Evolutionary conservation across 2,888 invertebrate genomes (phyloP), one percentile per base, ranked within the genome.

Genomic region (Lysandra bellargus): DNA sequence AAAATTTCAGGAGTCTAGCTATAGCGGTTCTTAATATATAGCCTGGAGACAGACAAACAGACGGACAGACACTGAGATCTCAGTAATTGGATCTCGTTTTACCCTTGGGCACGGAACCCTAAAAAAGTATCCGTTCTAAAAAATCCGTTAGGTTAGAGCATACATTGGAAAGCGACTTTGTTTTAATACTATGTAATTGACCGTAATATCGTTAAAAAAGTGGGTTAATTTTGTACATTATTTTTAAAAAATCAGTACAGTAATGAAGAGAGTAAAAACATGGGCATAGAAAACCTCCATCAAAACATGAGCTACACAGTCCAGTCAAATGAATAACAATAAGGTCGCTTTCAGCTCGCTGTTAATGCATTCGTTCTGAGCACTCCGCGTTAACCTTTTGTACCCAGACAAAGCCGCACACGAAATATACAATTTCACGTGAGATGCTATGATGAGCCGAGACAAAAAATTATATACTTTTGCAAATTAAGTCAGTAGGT

Each of bases 281-380:
- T 64, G 23, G 23, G 9, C 4, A 37, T 5, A 69, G 9, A 69
- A 69, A 69, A 33, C 14, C 33, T 69, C 17, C 33, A 69, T 33
- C 33, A 69, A 69, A 69, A 69, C 69, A 69, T 33, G 69, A 69
- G 69, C 14, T 37, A 69, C 33, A 69, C 44, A 12, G 44, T 49
- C 9, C 23, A 74, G 74, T 12, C 9, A 76, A 76, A 76, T 76
- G 76, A 76, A 76, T 76, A 76, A 76, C 76, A 76, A 57, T 76
- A 76, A 76, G 33, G 33, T 17, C 53, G 23, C 53, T 76, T 57
- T 76, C 76, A 33, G 76, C 30, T 53, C 30, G 76, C 57, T 12
- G 12, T 30, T 76, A 76, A 76, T 76, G 53, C 76, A 76, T 76
- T 76, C 76, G 76, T 76, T 76, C 33, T 57, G 57, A 23, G 75